phyloP scores from a whole-genome alignment of 2,888 invertebrate genomes.

The Andrena hattorfiana region DNA sequence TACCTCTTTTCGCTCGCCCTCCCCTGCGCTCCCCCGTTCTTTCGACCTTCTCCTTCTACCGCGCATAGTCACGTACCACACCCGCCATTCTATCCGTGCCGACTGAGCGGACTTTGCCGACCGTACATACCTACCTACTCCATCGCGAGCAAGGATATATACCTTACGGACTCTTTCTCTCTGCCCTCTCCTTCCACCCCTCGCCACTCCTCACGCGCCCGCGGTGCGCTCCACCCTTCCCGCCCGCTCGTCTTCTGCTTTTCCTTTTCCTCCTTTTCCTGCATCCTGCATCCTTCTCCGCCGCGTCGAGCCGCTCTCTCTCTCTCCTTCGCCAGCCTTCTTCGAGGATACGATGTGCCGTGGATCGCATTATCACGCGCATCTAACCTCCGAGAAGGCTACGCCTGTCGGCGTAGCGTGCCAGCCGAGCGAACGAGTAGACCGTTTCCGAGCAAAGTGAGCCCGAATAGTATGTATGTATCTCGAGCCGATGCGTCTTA shows the following conservation, averaged over 20 bases:
- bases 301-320: not conserved
- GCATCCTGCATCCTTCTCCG: constrained; percentile 37
- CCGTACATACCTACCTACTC: constrained; percentile 69
- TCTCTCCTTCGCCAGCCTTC: constrained; percentile 48
- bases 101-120: constrained; percentile 70
- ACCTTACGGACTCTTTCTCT: constrained; percentile 48
- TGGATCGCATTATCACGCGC: constrained; percentile 74
- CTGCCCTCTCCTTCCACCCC: constrained; percentile 7
- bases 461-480: constrained; percentile 46
- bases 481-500: constrained; percentile 27
- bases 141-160: constrained; percentile 65
- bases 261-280: constrained; percentile 45
- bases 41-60: constrained; percentile 69
- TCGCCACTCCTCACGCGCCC: constrained; percentile 14
- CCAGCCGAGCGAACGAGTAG: constrained; percentile 58
- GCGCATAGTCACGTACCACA: constrained; percentile 74
- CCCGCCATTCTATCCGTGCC: constrained; percentile 75
- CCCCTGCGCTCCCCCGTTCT: constrained; percentile 46
- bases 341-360: constrained; percentile 68
- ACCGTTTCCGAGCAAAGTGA: constrained; percentile 63
- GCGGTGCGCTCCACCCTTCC: constrained; percentile 17
- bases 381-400: constrained; percentile 75
- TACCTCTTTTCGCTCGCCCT: constrained; percentile 45
- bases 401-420: constrained; percentile 70
- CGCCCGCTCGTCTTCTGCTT: not conserved